Evolutionary conservation across 1,140 invertebrate genomes (phyloP).

Genomic region (Drosophila setifemur): DNA sequence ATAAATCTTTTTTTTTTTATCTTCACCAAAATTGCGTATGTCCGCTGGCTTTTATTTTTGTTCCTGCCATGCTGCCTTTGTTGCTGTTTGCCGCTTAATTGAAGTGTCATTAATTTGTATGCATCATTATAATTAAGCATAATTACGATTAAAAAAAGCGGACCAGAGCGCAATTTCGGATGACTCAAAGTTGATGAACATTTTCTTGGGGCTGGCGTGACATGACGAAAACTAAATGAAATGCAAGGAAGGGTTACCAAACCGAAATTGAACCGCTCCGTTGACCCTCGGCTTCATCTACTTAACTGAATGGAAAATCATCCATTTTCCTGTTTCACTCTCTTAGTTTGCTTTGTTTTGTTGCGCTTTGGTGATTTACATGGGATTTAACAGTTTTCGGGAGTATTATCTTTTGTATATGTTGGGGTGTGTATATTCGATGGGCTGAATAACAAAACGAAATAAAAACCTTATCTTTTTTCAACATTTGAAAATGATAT

Average conservation of each 20-base stretch:
- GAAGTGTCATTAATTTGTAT: conserved; percentile 77
- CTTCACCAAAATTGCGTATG: conserved; percentile 21
- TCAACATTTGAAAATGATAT: conserved; percentile 22
- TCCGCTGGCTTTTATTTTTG: background rate
- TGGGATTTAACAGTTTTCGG: conserved; percentile 12
- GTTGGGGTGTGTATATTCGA: conserved; percentile 10
- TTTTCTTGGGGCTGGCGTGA: conserved; percentile 27
- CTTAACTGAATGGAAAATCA: conserved; percentile 31
- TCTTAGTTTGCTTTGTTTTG: background rate
- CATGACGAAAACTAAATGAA: conserved; percentile 25
- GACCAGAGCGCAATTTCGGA: conserved; percentile 40
- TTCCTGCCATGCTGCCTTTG: background rate
- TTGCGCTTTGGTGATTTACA: conserved; percentile 63
- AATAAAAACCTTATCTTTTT: conserved; percentile 16
- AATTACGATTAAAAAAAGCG: conserved; percentile 57
- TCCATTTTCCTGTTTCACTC: background rate
- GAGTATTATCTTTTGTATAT: conserved; percentile 11
- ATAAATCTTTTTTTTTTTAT: conserved; percentile 12
- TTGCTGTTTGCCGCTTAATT: conserved; percentile 47
- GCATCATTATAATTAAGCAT: conserved; percentile 75
- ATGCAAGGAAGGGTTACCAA: conserved; percentile 38
- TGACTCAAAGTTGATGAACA: conserved; percentile 24
- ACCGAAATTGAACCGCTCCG: conserved; percentile 58
- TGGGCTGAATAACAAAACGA: background rate
- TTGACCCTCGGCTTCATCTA: conserved; percentile 48